A percentile compares a stretch with the other conserved stretches of the same genome.
Evolutionary conservation across 23 tunicate genomes (phyloP).

Genomic region (Trididemnum nubilum): DNA sequence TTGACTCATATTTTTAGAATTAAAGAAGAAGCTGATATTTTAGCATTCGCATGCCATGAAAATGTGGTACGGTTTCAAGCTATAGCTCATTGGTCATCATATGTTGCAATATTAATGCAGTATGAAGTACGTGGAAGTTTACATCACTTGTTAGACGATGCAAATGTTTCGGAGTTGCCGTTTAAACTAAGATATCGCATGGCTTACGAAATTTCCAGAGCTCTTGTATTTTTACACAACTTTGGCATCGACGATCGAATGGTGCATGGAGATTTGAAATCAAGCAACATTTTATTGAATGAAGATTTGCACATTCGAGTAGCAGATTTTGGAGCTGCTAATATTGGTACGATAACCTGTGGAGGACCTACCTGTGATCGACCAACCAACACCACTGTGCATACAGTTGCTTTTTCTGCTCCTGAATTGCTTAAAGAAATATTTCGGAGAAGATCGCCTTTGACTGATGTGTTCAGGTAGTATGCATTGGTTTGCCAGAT

Average conservation of each 20-base stretch:
- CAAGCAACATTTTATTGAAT: constrained; percentile 36
- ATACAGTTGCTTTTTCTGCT: constrained; percentile 44
- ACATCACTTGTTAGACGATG: not conserved
- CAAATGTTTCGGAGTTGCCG: constrained; percentile 10
- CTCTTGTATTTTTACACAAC: constrained; percentile 39
- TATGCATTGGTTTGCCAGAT: not conserved
- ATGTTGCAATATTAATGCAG: constrained; percentile 9
- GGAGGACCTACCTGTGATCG: constrained; percentile 24
- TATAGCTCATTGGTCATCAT: not conserved
- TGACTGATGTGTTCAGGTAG: constrained; percentile 41
- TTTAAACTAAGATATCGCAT: constrained; percentile 36
- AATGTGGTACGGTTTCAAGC: constrained; percentile 30
- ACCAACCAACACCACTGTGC: not conserved
- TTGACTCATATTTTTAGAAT: no score
- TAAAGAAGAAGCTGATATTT: not conserved
- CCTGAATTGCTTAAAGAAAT: constrained; percentile 29
- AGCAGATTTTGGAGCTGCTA: constrained; percentile 52
- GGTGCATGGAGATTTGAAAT: constrained; percentile 55
- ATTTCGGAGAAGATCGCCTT: not conserved
- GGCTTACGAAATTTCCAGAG: constrained; percentile 26
- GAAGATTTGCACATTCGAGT: constrained; percentile 40
- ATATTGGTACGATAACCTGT: constrained; percentile 34
- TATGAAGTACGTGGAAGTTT: constrained; percentile 6
- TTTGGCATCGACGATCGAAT: constrained; percentile 34
- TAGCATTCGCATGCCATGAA: constrained; percentile 13